Evolutionary conservation across 2,888 invertebrate genomes (phyloP), one percentile per base, ranked within the genome.

Genomic region (Ganaspis brasiliensis): DNA sequence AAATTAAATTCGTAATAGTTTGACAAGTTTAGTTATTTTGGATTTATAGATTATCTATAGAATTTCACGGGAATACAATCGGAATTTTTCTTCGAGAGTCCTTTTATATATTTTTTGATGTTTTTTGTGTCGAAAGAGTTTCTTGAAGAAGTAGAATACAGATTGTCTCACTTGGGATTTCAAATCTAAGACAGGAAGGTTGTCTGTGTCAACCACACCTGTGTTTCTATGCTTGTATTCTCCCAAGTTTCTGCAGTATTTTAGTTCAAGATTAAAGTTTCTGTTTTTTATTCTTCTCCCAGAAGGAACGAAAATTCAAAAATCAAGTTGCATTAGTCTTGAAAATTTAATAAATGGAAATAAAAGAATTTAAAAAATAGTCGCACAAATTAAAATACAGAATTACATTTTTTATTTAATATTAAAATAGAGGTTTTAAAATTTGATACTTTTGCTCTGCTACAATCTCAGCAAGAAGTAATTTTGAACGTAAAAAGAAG

Each of bases 121-220:
- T 56, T 24, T 56, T 56, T 24, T 2, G 2, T 24, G 21, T 59
- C 59, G 16, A n/a, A 59, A 31, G 16, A 31, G 6, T 31, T 59
- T 31, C n/a, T 6, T 16, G 12, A 59, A 31, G 59, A 35, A 56
- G 31, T 4, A 14, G 31, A 59, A 59, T 59, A 59, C n/a, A 31
- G 31, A 59, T 59, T 31, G 31, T 59, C 59, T 16, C 59, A 31
- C 31, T 59, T 31, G 31, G 31, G 59, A 59, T 59, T 59, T 59
- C 26, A 35, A 59, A 59, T 59, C 31, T 31, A 59, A 59, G 59
- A 31, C 31, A 59, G 14, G 1, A 59, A n/a, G n/a, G 31, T 9
- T 31, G 59, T 59, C 16, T 31, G 31, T 31, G n/a, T n/a, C 31
- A 59, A 31, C 10, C 26, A 59, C 59, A 59, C 59, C n/a, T 31